phyloP scores from a whole-genome alignment of 2,797 vertebrate genomes.

The Hydrocynus forskahlii region DNA sequence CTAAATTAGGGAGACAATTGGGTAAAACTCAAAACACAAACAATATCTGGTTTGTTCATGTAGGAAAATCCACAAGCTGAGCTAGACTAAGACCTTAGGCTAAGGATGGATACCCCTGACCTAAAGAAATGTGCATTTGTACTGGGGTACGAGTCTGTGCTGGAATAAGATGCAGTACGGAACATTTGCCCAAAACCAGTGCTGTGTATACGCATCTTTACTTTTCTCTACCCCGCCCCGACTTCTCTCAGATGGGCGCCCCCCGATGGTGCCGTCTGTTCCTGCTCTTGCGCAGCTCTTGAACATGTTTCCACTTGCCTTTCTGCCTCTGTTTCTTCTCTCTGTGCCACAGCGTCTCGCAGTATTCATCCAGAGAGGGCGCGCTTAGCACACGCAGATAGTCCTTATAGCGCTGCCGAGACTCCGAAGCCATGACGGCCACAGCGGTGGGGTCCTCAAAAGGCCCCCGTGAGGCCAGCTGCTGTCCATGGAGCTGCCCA shows the following conservation, averaged over 20 bases:
- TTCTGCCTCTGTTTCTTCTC: constrained; percentile 84
- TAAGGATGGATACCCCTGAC: neutral
- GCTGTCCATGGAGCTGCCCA: constrained; percentile 83
- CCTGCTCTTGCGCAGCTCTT: constrained; percentile 93
- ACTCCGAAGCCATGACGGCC: constrained; percentile 77
- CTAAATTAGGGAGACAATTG: neutral
- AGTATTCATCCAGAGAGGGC: constrained; percentile 93
- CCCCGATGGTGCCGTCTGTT: constrained; percentile 86
- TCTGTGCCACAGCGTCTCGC: constrained; percentile 91
- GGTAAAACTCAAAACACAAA: too few relatives aligned
- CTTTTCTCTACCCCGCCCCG: neutral
- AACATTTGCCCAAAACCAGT: neutral
- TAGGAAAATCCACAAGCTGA: neutral
- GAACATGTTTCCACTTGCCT: constrained; percentile 95
- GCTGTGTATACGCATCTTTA: neutral
- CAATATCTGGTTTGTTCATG: neutral
- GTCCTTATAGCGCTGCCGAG: constrained; percentile 92
- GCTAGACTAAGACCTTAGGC: neutral
- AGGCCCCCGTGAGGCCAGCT: constrained; percentile 71
- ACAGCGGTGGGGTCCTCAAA: constrained; percentile 77
- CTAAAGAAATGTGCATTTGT: neutral
- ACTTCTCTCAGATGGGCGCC: constrained; percentile 20
- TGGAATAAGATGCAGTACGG: neutral
- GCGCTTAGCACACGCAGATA: constrained; percentile 90
- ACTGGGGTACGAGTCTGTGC: neutral